These are phyloP conservation scores for Clarias platycephalus DNA, from an alignment of 2,797 vertebrate species.

Conservation along the genomic window DNA sequence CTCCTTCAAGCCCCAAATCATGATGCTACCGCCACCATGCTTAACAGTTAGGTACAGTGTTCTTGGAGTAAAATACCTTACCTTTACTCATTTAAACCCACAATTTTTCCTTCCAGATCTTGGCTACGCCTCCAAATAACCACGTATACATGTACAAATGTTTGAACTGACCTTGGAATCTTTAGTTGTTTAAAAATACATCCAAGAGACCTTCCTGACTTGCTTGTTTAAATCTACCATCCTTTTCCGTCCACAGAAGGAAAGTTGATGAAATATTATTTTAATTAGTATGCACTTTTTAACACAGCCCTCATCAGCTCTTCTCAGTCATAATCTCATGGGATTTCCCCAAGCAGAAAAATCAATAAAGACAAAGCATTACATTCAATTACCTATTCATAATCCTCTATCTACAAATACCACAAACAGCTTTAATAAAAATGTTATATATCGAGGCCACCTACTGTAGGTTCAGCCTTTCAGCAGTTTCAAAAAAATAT, in stretches of 20 bases:
- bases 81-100: too few relatives aligned
- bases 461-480: not conserved
- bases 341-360: not conserved
- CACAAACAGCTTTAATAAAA: not conserved
- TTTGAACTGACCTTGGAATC: too few relatives aligned
- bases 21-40: too few relatives aligned
- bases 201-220: too few relatives aligned
- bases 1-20: too few relatives aligned
- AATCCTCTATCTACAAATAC: not conserved
- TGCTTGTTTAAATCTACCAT: too few relatives aligned
- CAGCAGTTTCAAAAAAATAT: not conserved
- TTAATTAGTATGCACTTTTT: not conserved
- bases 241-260: not conserved
- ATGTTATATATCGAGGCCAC: not conserved
- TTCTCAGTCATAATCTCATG: not conserved
- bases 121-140: too few relatives aligned
- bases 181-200: too few relatives aligned
- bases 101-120: too few relatives aligned
- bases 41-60: too few relatives aligned
- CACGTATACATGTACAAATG: too few relatives aligned
- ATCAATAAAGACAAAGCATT: not conserved
- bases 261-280: not conserved
- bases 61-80: too few relatives aligned
- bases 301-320: not conserved
- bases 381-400: not conserved